Base-by-base conservation (phyloP, 35 echinoderm and acorn worm genomes). In the Diadema setosum region DNA sequence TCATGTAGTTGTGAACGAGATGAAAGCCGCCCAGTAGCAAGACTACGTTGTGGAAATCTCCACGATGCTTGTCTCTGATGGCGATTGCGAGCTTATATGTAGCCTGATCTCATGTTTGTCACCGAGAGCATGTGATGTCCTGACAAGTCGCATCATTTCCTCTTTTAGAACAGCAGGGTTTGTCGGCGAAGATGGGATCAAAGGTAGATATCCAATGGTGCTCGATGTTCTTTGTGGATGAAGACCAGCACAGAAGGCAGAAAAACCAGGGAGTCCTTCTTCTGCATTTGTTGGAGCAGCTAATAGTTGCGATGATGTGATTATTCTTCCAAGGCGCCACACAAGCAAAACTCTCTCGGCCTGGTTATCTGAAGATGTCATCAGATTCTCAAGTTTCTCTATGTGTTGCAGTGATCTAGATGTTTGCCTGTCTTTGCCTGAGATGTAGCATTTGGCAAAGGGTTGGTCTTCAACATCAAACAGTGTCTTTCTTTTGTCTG, bases 1-100 rank as follows among this genome's bases (percentile, higher is more conserved):
- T 73, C 43, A 87, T 42, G 63, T 87, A 87, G 84, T 87, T 87
- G 59, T 87, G 84, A 87, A 65, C 84, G 59, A 18, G 82, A 61
- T 85, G 82, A 46, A 85, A 83, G 42, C 46, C 42, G 35, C 81
- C 81, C 12, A 46, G 76, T 12, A 81, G 42, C 26, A 81, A 42
- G 39, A 81, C 39, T 9, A 81, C 76, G 26, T 81, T 81, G 76
- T 39, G 7, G 42, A 81, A 81, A 25, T 43, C 25, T 8, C 9
- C 37, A 33, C 7, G 16, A 31, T 70, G 16, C 64, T 16, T 70
- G 30, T 70, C 64, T 70, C 64, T 70, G 64, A 70, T 70, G 16
- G 64, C 30, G 7, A 8, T 70, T 70, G 64, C 64, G 8, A 70
- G 30, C 30, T 70, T 27, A 26, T 70, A 70, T 31, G 64, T 70